phyloP scores from a whole-genome alignment of 2,113 vertebrate genomes.

The Mesitornis unicolor region DNA sequence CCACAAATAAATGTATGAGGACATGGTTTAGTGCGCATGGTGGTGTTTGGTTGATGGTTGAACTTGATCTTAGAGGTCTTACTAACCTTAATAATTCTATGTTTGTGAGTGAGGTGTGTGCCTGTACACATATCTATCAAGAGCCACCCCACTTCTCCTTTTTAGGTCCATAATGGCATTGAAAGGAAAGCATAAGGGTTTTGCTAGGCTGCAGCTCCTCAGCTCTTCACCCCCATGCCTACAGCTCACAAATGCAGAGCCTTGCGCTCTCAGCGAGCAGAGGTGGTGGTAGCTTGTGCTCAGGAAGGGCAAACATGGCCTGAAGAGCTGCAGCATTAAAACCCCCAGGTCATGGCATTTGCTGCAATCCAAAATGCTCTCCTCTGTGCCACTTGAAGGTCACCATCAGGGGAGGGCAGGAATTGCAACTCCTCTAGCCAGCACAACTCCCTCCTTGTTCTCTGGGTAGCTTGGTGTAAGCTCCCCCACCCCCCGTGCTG shows the following conservation, averaged over 20 bases:
- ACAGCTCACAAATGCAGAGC: not conserved
- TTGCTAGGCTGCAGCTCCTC: not conserved
- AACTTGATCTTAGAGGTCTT: too few species aligned
- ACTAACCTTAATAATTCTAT: too few species aligned
- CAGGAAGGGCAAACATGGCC: accelerated
- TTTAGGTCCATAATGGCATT: not conserved
- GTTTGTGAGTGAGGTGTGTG: too few species aligned
- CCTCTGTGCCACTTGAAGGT: not conserved
- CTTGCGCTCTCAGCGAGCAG: not conserved
- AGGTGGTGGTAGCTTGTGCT: not conserved
- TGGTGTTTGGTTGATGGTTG: too few species aligned
- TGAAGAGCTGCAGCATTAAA: not conserved
- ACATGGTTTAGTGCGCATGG: too few species aligned
- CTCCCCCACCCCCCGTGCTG: not conserved
- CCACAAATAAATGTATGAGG: not conserved
- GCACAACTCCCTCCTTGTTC: not conserved
- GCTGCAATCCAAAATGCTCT: not conserved
- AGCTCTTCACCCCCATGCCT: not conserved
- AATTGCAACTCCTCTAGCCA: not conserved
- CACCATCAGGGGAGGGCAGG: not conserved
- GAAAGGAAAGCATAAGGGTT: not conserved
- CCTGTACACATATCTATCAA: not conserved
- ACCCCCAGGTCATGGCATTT: not conserved
- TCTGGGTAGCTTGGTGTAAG: not conserved
- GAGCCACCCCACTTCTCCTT: not conserved